Conservation (phyloP, 2,888 invertebrate species). For the Selenia dentaria region DNA sequence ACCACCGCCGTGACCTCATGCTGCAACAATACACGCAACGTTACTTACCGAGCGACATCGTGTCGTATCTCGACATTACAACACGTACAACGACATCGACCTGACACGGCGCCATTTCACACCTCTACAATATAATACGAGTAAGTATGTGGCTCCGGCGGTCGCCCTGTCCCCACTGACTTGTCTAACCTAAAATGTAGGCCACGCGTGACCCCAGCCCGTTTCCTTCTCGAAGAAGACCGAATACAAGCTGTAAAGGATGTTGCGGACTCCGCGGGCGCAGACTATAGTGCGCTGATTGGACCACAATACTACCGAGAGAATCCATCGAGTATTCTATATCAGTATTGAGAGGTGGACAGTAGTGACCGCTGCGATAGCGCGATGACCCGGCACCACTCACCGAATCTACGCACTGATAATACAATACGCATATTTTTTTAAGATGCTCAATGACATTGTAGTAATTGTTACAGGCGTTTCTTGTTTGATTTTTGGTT, state of each 20-base stretch:
- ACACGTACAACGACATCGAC: too few species aligned
- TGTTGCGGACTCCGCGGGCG: constrained; percentile 55
- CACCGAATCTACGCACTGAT: background rate
- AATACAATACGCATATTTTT: background rate
- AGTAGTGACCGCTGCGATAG: constrained; percentile 9
- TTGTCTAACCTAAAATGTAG: constrained; percentile 15
- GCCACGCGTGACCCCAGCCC: constrained; percentile 8
- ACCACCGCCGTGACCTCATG: constrained; percentile 80
- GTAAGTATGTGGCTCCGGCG: constrained; percentile 3
- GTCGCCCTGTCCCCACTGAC: constrained; percentile 4
- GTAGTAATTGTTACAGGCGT: too few species aligned
- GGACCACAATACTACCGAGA: constrained; percentile 51
- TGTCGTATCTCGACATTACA: too few species aligned
- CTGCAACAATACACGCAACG: constrained; percentile 51
- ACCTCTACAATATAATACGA: too few species aligned
- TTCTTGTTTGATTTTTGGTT: too few species aligned
- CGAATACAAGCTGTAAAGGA: constrained; percentile 43
- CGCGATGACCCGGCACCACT: constrained; percentile 1
- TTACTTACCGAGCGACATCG: too few species aligned
- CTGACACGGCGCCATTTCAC: too few species aligned
- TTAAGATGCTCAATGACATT: constrained; percentile 2
- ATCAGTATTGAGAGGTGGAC: constrained; percentile 16
- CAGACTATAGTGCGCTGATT: constrained; percentile 62
- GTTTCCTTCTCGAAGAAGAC: constrained; percentile 31
- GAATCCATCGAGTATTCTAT: background rate